A percentile compares a stretch with the other conserved stretches of the same genome.
Evolutionary conservation across 1,140 invertebrate species (phyloP).

Genomic region (Drosophila repletoides): DNA sequence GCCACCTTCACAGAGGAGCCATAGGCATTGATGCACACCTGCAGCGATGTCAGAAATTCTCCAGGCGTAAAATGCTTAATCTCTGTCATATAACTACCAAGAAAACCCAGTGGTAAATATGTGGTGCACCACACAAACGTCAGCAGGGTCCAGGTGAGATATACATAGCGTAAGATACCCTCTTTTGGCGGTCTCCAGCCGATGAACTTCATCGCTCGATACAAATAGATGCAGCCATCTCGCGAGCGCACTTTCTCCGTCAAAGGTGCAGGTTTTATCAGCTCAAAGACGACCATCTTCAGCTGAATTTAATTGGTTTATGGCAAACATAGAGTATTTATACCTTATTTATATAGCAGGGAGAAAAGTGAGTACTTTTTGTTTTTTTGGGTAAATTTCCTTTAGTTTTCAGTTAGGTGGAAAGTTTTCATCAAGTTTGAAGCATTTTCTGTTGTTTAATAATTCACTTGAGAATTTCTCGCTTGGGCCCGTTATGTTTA

Average conservation of each 20-base stretch:
- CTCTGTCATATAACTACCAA: slow-evolving; percentile 53
- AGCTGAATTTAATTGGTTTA: neutral
- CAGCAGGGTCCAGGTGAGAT: slow-evolving; percentile 49
- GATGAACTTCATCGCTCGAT: slow-evolving; percentile 59
- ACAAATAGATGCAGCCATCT: slow-evolving; percentile 63
- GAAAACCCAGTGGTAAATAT: slow-evolving; percentile 55
- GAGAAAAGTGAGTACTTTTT: neutral
- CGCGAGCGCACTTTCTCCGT: slow-evolving; percentile 36
- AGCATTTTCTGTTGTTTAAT: slow-evolving; percentile 48
- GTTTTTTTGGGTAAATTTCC: slow-evolving; percentile 16
- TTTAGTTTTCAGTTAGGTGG: slow-evolving; percentile 46
- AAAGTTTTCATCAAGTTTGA: slow-evolving; percentile 52
- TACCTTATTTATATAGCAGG: slow-evolving; percentile 36
- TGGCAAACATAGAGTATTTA: neutral
- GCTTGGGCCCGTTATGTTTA: slow-evolving; percentile 52
- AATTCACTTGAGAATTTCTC: slow-evolving; percentile 67
- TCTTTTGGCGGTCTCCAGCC: slow-evolving; percentile 56
- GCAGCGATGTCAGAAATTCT: slow-evolving; percentile 64
- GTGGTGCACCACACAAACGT: slow-evolving; percentile 54
- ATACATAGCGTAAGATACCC: slow-evolving; percentile 48
- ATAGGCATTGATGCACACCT: slow-evolving; percentile 64
- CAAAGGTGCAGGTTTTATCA: slow-evolving; percentile 54
- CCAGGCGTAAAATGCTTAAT: slow-evolving; percentile 56
- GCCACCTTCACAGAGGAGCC: slow-evolving; percentile 58
- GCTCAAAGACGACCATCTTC: slow-evolving; percentile 55